Conservation (phyloP, 2,113 vertebrate species). For the Merops nubicus region DNA sequence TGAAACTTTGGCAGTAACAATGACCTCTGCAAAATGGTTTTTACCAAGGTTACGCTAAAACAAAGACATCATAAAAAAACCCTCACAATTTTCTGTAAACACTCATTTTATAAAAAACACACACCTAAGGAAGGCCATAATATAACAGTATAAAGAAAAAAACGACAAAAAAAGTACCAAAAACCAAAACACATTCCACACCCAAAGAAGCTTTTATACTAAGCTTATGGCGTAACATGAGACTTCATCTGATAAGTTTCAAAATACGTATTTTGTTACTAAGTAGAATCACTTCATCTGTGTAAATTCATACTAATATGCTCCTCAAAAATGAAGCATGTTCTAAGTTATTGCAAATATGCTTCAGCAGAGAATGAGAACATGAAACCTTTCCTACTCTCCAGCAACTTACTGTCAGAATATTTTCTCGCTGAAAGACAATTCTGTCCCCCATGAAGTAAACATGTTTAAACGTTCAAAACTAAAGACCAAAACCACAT, state of each 20-base stretch:
- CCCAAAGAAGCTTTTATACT: not conserved
- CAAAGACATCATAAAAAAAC: not conserved
- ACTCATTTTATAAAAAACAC: not conserved
- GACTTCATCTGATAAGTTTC: not conserved
- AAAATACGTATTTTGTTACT: not conserved
- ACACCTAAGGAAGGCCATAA: not conserved
- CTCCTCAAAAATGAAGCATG: not conserved
- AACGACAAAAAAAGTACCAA: not conserved
- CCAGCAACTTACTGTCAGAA: not conserved
- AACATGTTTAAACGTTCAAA: not conserved
- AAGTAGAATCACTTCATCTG: not conserved
- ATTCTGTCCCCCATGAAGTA: fast-evolving
- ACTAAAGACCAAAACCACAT: not conserved
- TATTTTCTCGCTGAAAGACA: not conserved
- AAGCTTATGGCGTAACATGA: not conserved
- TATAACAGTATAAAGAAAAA: not conserved
- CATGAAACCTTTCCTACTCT: not conserved
- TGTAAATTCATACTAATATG: not conserved
- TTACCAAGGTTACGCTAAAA: not conserved
- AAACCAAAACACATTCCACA: too few relatives aligned
- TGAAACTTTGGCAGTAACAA: not conserved
- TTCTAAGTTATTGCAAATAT: not conserved
- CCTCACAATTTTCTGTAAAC: fast-evolving
- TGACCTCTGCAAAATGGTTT: not conserved
- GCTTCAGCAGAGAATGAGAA: not conserved